Percentiles rank a stretch among this genome's conserved stretches.
Conservation (phyloP, 2,888 invertebrate species). For the Julus scandinavius region DNA sequence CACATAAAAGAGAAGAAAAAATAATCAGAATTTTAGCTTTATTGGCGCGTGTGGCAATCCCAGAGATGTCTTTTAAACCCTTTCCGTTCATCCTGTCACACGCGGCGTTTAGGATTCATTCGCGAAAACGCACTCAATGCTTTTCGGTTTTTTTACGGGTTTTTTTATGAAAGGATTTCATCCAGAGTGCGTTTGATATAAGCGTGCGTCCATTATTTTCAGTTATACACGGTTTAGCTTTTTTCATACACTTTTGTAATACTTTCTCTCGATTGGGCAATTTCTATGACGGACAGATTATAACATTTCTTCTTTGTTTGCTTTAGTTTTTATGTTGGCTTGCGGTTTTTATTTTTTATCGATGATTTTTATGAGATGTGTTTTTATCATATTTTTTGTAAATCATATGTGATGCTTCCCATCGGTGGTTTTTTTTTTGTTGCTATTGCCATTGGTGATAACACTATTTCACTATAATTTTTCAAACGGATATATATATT, state of each 20-base stretch:
- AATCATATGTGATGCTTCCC: background rate
- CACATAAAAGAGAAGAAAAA: background rate
- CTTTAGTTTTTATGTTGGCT: too few relatives aligned
- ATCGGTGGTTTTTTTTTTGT: background rate
- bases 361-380: too few relatives aligned
- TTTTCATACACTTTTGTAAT: background rate
- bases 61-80: constrained; percentile 27
- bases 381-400: too few relatives aligned
- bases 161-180: background rate
- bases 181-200: background rate
- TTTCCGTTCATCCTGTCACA: constrained; percentile 30
- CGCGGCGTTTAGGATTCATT: background rate
- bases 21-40: constrained; percentile 29
- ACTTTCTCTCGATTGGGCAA: background rate
- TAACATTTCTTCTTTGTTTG: background rate
- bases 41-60: background rate
- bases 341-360: too few relatives aligned
- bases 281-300: background rate
- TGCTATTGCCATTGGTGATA: background rate
- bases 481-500: too few relatives aligned
- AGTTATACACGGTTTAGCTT: background rate
- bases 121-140: background rate
- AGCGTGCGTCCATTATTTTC: background rate
- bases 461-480: too few relatives aligned
- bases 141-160: background rate